These are phyloP conservation scores for Lutraria rhynchaena DNA, from an alignment of 1,140 invertebrate species.

Conservation along the genomic window DNA sequence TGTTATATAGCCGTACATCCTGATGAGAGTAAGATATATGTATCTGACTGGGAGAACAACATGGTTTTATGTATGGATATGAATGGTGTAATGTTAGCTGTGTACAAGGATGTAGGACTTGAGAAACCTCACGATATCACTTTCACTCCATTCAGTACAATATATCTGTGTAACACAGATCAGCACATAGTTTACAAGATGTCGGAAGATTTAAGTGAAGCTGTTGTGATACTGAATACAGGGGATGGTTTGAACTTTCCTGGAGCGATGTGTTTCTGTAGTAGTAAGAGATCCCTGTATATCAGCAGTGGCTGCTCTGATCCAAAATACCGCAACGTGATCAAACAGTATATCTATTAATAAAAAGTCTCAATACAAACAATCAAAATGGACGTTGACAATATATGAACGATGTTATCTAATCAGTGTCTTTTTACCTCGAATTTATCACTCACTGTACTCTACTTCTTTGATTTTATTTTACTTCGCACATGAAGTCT, in stretches of 20 bases:
- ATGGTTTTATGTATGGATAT: slow-evolving; percentile 9
- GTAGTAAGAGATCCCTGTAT: neutral
- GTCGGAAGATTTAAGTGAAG: neutral
- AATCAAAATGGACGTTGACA: too few relatives aligned
- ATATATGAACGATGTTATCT: too few relatives aligned
- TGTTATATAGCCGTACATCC: too few relatives aligned
- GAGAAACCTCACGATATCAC: neutral
- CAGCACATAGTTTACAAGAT: slow-evolving; percentile 6
- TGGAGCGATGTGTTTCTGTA: neutral
- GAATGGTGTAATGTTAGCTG: slow-evolving; percentile 9
- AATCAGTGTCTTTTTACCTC: too few relatives aligned
- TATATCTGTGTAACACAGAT: slow-evolving; percentile 9
- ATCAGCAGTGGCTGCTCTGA: neutral
- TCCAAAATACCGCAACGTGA: neutral
- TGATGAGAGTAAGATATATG: too few relatives aligned
- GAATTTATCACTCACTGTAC: too few relatives aligned
- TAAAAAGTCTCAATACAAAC: too few relatives aligned
- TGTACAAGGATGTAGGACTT: neutral
- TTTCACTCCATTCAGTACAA: neutral
- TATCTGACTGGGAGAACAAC: slow-evolving; percentile 11
- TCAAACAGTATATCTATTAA: too few relatives aligned
- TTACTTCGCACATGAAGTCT: too few relatives aligned
- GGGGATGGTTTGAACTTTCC: neutral
- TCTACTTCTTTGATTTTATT: too few relatives aligned
- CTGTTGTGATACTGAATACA: too few relatives aligned